Evolutionary conservation across 2,888 invertebrate species (phyloP), one percentile per base, ranked within the genome.

Genomic region (Choreutis nemorana): DNA sequence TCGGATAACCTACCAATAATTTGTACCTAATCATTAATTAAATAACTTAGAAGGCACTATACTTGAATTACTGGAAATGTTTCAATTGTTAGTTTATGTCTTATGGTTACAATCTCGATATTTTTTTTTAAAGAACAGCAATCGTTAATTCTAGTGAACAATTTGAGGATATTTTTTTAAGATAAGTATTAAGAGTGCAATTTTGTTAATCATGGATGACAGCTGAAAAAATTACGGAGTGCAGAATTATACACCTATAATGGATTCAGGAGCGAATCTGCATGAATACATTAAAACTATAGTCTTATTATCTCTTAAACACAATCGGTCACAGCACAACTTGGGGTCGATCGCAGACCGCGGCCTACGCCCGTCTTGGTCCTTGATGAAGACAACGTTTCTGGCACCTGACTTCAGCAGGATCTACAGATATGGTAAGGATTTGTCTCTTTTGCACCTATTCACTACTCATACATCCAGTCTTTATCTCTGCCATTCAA

Each of bases 41-140:
- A 57, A n/a, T n/a, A 64, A 55, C 40, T 44, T 61, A 60, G 57
- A 73, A 77, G 75, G 75, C 75, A 75, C 75, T 72, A 71, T 66
- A 48, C 65, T 68, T 71, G 62, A 61, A 48, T 56, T 58, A 59
- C 48, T 41, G 45, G 55, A 57, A 40, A 41, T 34, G 39, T 34
- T 39, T 38, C 37, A 34, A 30, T 24, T 34, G 32, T 32, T 36
- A 41, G 34, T 41, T 40, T n/a, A n/a, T n/a, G n/a, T n/a, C n/a
- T n/a, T n/a, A n/a, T n/a, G n/a, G n/a, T n/a, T n/a, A n/a, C n/a
- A n/a, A n/a, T n/a, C n/a, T n/a, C n/a, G n/a, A n/a, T n/a, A n/a
- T n/a, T n/a, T n/a, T n/a, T n/a, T n/a, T n/a, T n/a, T n/a, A n/a
- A n/a, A n/a, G n/a, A n/a, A n/a, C n/a, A n/a, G n/a, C n/a, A n/a